phyloP scores from a whole-genome alignment of 2,888 invertebrate species.

The Scrobipalpa costella region DNA sequence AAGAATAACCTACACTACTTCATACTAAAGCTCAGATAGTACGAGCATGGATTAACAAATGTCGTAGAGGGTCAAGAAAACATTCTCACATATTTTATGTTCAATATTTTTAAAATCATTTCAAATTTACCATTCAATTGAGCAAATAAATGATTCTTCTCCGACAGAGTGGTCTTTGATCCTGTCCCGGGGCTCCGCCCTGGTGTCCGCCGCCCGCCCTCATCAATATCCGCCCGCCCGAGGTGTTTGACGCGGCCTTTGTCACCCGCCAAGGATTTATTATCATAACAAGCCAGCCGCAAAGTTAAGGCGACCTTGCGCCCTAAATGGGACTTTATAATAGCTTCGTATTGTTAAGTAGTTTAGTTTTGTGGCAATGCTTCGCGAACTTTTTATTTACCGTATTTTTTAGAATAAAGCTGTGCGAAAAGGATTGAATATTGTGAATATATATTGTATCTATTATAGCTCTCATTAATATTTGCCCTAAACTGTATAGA shows the following conservation, averaged over 20 bases:
- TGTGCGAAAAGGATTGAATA: neutral
- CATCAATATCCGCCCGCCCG: conserved; percentile 41
- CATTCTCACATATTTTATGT: too few relatives aligned
- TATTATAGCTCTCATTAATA: too few relatives aligned
- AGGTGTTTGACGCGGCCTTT: conserved; percentile 40
- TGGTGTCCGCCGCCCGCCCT: conserved; percentile 27
- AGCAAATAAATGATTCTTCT: neutral
- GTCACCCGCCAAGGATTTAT: conserved; percentile 33
- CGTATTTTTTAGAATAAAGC: neutral
- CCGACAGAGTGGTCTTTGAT: neutral
- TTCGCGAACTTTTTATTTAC: too few relatives aligned
- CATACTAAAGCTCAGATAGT: too few relatives aligned
- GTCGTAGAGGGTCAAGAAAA: too few relatives aligned
- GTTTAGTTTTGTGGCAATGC: neutral
- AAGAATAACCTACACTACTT: too few relatives aligned
- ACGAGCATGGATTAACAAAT: too few relatives aligned
- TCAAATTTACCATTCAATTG: conserved; percentile 4
- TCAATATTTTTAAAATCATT: too few relatives aligned
- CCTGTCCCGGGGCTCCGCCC: neutral
- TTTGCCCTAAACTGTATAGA: too few relatives aligned
- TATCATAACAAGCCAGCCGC: conserved; percentile 32
- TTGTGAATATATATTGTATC: too few relatives aligned
- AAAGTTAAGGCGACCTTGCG: conserved; percentile 27
- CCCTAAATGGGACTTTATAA: conserved; percentile 7
- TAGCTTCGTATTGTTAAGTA: conserved; percentile 1